These are phyloP conservation scores for Crocodylus rhombifer DNA, from an alignment of 2,797 vertebrate genomes.

Conservation along the genomic window DNA sequence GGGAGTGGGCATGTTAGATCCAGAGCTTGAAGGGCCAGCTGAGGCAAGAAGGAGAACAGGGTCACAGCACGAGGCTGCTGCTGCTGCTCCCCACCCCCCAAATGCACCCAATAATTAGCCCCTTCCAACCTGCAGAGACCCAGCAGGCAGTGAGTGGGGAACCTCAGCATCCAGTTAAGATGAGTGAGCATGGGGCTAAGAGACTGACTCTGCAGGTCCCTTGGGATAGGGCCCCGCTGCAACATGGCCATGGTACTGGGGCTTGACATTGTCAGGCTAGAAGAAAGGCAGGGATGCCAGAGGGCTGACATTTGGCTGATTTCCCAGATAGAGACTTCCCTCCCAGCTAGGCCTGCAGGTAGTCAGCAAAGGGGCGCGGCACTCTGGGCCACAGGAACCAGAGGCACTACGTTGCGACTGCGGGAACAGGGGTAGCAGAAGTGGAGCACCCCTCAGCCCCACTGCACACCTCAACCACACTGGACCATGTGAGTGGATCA, in stretches of 20 bases:
- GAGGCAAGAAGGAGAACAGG: background rate
- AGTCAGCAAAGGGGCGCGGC: background rate
- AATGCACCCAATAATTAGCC: background rate
- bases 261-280: no score
- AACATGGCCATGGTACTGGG: background rate
- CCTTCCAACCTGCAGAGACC: background rate
- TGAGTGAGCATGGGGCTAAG: no score
- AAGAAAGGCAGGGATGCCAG: no score
- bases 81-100: background rate
- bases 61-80: background rate
- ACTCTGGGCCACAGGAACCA: background rate
- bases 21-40: background rate
- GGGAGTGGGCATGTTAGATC: background rate
- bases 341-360: background rate
- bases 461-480: background rate
- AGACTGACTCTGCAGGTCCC: no score
- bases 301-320: background rate
- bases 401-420: background rate
- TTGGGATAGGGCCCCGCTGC: background rate
- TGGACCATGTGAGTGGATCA: background rate
- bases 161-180: background rate
- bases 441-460: background rate
- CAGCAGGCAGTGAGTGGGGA: background rate
- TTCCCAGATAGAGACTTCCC: background rate
- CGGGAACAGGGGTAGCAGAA: background rate